These are phyloP conservation scores for Malurus elegans DNA, from an alignment of 2,113 vertebrate species.

Conservation along the genomic window DNA sequence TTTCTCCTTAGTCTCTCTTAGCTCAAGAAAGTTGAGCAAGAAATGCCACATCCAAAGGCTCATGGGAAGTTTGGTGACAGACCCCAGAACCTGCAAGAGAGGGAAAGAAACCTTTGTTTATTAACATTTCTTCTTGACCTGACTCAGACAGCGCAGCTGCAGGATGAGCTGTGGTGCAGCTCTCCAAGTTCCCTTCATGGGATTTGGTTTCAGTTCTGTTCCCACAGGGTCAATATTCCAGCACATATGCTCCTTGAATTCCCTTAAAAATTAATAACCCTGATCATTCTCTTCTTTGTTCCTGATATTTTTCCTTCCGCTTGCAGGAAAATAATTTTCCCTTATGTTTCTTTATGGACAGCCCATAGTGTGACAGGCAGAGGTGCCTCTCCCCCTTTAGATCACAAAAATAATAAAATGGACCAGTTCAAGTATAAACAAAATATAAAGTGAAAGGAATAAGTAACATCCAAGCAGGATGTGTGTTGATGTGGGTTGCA, in stretches of 20 bases:
- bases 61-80: background rate
- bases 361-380: background rate
- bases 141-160: background rate
- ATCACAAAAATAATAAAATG: background rate
- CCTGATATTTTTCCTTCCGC: background rate
- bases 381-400: background rate
- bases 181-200: background rate
- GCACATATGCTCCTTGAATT: accelerated
- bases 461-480: accelerated
- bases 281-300: background rate
- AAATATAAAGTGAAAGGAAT: background rate
- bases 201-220: background rate
- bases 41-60: background rate
- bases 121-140: background rate
- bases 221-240: background rate
- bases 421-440: background rate
- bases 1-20: background rate
- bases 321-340: background rate
- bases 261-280: background rate
- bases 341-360: background rate
- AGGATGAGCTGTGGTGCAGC: background rate
- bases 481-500: background rate
- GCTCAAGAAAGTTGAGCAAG: background rate
- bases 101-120: background rate
- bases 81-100: background rate